phyloP scores from a whole-genome alignment of 1,140 invertebrate species.

The Lutraria rhynchaena region DNA sequence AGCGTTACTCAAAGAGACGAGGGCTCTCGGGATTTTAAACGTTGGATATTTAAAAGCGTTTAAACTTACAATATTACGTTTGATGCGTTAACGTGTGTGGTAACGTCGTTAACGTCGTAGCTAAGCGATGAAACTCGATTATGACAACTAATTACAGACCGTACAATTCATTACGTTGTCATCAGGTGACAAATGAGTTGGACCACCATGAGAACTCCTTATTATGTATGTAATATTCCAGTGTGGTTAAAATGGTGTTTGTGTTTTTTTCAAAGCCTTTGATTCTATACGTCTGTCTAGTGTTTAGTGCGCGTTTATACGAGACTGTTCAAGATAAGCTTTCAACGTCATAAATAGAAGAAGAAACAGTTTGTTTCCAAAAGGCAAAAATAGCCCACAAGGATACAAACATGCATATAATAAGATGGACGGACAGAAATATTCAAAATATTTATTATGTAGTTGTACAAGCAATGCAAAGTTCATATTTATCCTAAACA shows the following conservation, averaged over 20 bases:
- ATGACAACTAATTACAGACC: constrained; percentile 46
- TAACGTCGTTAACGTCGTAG: constrained; percentile 16
- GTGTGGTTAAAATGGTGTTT: constrained; percentile 1
- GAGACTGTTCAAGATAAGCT: not conserved
- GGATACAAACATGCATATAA: no score
- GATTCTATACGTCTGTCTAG: constrained; percentile 13
- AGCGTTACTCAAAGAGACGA: not conserved
- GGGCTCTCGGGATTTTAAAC: not conserved
- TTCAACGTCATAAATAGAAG: no score
- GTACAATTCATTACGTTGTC: constrained; percentile 55
- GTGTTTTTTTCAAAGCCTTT: constrained; percentile 4
- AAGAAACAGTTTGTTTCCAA: no score
- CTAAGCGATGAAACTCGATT: constrained; percentile 12
- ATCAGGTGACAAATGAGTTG: constrained; percentile 43
- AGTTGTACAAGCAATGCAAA: no score
- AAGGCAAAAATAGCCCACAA: no score
- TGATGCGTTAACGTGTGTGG: constrained; percentile 50
- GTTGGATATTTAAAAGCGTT: constrained; percentile 20
- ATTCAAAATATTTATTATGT: no score
- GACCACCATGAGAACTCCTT: constrained; percentile 43
- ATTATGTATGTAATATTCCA: constrained; percentile 41
- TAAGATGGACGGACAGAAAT: no score
- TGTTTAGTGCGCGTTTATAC: not conserved
- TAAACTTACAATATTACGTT: constrained; percentile 15
- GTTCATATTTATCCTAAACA: no score